Conservation (phyloP, 1,140 invertebrate genomes). For the Elysia chlorotica region DNA sequence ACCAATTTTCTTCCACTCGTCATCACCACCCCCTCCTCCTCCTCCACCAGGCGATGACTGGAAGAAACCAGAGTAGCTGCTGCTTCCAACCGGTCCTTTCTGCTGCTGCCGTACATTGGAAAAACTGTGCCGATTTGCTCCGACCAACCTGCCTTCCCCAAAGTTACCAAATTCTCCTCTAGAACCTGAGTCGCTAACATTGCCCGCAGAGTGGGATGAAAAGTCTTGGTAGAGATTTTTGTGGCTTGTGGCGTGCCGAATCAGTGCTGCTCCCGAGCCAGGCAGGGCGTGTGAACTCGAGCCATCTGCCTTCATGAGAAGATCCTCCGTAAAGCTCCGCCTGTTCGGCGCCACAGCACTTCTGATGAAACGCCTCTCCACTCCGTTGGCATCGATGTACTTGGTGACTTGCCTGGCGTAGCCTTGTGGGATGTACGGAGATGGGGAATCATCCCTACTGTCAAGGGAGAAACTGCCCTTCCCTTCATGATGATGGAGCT, state of each 20-base stretch:
- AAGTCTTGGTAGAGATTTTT: slow-evolving; percentile 9
- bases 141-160: not conserved
- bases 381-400: slow-evolving; percentile 12
- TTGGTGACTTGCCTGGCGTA: slow-evolving; percentile 12
- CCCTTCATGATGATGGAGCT: too few relatives aligned
- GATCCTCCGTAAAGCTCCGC: slow-evolving; percentile 5
- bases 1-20: slow-evolving; percentile 11
- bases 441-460: not conserved
- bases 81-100: not conserved
- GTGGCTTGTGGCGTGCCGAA: not conserved
- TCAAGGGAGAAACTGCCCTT: slow-evolving; percentile 15
- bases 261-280: too few relatives aligned
- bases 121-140: not conserved
- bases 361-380: slow-evolving; percentile 1
- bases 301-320: too few relatives aligned
- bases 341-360: slow-evolving; percentile 12
- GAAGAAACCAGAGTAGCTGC: not conserved
- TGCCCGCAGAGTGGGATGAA: not conserved
- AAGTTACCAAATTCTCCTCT: not conserved
- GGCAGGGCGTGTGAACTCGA: too few relatives aligned
- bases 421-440: slow-evolving; percentile 4
- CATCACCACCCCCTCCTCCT: slow-evolving; percentile 1
- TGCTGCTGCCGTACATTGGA: not conserved
- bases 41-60: not conserved
- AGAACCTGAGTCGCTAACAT: not conserved